A percentile compares a stretch with the other conserved stretches of the same genome.
Evolutionary conservation across 2,797 vertebrate species (phyloP).

Genomic region (Tragopan temminckii): DNA sequence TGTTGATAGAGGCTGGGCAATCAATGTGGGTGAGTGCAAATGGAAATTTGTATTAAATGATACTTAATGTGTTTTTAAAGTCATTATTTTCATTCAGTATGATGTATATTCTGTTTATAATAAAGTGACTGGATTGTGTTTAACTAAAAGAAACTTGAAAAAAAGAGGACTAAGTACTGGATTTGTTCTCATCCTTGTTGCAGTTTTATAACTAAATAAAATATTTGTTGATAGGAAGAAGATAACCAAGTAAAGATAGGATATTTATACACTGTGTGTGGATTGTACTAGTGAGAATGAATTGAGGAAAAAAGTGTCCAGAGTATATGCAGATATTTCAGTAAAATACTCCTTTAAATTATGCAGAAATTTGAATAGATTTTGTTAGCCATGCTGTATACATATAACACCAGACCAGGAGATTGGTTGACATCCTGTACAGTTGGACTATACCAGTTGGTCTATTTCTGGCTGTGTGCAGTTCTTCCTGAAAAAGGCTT

Average conservation of each 20-base stretch:
- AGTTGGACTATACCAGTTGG: neutral
- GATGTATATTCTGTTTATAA: neutral
- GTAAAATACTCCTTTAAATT: neutral
- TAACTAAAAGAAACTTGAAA: neutral
- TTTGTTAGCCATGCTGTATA: neutral
- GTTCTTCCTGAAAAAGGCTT: neutral
- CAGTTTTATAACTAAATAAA: neutral
- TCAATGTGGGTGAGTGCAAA: conserved; percentile 94
- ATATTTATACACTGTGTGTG: neutral
- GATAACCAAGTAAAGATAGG: neutral
- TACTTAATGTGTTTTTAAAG: neutral
- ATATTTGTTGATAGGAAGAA: neutral
- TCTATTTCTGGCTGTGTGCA: neutral
- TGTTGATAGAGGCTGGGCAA: conserved; percentile 95
- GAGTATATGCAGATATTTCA: neutral
- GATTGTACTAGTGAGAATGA: neutral
- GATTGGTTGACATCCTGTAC: neutral
- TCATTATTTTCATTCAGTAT: neutral
- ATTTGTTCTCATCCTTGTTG: neutral
- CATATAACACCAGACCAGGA: neutral
- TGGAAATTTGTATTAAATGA: too few species aligned
- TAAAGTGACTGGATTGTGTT: neutral
- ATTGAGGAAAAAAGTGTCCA: neutral
- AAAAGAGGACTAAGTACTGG: too few species aligned
- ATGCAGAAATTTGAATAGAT: neutral